Evolutionary conservation across 2,113 vertebrate species (phyloP).

Genomic region (Tyto alba): DNA sequence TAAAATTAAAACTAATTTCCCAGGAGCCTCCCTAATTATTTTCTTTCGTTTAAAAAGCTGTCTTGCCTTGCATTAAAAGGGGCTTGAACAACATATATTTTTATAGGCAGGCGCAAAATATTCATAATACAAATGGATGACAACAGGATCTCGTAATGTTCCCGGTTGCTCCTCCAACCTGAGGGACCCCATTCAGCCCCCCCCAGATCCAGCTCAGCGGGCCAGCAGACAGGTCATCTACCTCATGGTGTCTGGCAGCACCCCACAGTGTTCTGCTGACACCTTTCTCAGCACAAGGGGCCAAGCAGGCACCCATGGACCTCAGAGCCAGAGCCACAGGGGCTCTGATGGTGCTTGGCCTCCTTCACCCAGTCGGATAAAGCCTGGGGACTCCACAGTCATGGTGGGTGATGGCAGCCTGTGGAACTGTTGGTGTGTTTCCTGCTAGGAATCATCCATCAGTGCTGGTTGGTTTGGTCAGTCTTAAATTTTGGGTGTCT

Average conservation of each 20-base stretch:
- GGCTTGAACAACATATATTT: neutral
- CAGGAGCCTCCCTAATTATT: neutral
- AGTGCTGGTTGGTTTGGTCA: neutral
- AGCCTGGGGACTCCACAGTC: neutral
- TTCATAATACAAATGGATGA: neutral
- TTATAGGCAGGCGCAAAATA: neutral
- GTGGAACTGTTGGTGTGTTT: rapidly evolving
- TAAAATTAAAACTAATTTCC: neutral
- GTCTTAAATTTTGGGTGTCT: neutral
- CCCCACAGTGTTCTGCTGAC: neutral
- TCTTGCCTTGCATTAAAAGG: neutral
- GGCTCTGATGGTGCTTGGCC: neutral
- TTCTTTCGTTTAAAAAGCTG: neutral
- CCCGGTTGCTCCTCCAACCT: neutral
- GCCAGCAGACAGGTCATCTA: neutral
- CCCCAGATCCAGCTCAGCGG: neutral
- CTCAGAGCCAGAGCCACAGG: rapidly evolving
- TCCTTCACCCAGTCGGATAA: neutral
- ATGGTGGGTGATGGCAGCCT: neutral
- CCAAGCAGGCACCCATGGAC: neutral
- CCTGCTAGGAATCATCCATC: rapidly evolving
- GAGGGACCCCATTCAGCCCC: neutral
- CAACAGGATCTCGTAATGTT: neutral
- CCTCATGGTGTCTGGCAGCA: rapidly evolving
- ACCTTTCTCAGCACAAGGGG: neutral